Conservation (phyloP, 2,113 vertebrate genomes). For the Chroicocephalus ridibundus region DNA sequence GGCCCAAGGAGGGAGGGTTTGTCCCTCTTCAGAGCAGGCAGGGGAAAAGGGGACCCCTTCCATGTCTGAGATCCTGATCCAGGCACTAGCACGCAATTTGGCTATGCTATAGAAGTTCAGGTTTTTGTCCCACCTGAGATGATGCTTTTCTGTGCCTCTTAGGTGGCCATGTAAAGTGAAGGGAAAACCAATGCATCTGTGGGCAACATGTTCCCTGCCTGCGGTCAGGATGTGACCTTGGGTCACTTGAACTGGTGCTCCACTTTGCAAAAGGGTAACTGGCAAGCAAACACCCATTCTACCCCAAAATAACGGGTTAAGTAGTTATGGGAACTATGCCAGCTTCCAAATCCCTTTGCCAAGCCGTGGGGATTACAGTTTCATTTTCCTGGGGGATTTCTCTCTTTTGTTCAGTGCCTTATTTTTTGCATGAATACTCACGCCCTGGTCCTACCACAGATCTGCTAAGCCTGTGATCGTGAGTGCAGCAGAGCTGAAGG, state of each 20-base stretch:
- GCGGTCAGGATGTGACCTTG: background rate
- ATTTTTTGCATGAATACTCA: conserved; percentile 10
- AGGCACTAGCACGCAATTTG: background rate
- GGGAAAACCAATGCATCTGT: background rate
- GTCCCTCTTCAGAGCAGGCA: background rate
- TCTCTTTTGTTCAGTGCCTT: conserved; percentile 42
- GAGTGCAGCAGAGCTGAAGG: background rate
- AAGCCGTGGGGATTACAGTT: conserved; percentile 53
- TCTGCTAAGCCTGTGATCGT: background rate
- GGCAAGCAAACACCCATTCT: background rate
- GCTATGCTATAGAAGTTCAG: background rate
- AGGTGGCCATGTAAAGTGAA: background rate
- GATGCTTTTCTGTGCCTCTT: background rate
- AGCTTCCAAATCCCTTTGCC: conserved; percentile 34
- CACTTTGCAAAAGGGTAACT: background rate
- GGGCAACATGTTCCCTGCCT: background rate
- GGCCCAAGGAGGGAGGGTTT: background rate
- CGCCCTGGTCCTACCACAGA: background rate
- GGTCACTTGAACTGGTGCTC: background rate
- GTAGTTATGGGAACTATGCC: background rate
- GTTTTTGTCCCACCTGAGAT: background rate
- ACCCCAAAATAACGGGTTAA: background rate
- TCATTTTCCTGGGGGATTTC: conserved; percentile 56
- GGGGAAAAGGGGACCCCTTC: background rate
- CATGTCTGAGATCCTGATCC: background rate